Evolutionary conservation across 2,888 invertebrate genomes (phyloP), one percentile per base, ranked within the genome.

Genomic region (Acanthacorydalis orientalis): DNA sequence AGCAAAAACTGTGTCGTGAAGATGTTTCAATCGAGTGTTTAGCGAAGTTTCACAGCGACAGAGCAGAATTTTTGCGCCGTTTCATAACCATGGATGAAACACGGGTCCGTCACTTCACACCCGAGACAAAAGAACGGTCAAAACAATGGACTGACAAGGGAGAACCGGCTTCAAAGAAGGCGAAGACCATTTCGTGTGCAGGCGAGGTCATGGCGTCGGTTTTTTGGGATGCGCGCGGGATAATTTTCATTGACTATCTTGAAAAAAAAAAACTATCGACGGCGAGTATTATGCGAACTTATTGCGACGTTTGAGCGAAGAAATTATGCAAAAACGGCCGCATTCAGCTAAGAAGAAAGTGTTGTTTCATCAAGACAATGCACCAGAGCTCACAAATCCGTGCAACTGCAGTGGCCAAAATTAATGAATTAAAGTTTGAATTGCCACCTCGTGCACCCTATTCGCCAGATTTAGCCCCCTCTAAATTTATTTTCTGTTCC

Each of bases 21-120:
- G 44, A 51, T 48, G 43, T 48, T 49, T 51, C 48, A 37, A 37
- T 48, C 40, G 46, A 46, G 39, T 46, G 47, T 49, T 48, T 50
- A 34, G 41, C 49, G 43, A 48, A 32, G 48, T 51, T 51, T 51
- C 31, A 41, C 37, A 37, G 47, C 42, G 51, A 55, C 53, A 48
- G 46, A 48, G 44, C 42, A 16, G 53, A 57, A 7, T 57, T 58
- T 54, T 50, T 53, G 49, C 51, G 49, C 48, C 52, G 57, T 33
- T 56, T 55, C 41, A 49, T 59, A 34, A 58, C 56, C 48, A 51
- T 57, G 33, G 57, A 58, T 54, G 52, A 59, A 52, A 53, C 52
- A 32, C 56, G 55, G 54, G 44, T 56, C 33, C 52, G 54, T 40
- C 51, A 53, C 46, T 53, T 44, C 47, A 54, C 50, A 11, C 54